These are phyloP conservation scores for Galerucella nymphaeae DNA, from an alignment of 2,888 invertebrate genomes.

Conservation along the genomic window DNA sequence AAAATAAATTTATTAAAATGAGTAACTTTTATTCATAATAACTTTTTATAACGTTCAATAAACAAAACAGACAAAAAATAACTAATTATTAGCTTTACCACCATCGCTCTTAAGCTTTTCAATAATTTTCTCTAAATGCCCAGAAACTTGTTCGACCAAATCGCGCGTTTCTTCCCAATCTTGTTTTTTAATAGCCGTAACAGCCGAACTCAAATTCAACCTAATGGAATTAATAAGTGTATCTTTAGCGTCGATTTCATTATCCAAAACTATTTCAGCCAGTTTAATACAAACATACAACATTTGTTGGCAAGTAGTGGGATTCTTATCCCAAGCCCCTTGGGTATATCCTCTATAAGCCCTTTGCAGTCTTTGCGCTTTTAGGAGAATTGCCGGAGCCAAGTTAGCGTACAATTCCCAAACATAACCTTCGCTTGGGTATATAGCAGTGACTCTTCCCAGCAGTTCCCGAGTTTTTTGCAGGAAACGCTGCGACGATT, in stretches of 20 bases:
- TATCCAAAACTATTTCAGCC: slow-evolving; percentile 70
- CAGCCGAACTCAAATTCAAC: slow-evolving; percentile 59
- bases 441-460: slow-evolving; percentile 73
- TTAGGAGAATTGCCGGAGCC: slow-evolving; percentile 70
- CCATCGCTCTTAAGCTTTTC: slow-evolving; percentile 48
- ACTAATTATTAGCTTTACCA: slow-evolving; percentile 19
- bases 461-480: slow-evolving; percentile 56
- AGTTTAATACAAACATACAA: slow-evolving; percentile 71
- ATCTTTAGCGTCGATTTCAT: slow-evolving; percentile 58
- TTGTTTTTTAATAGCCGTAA: slow-evolving; percentile 63
- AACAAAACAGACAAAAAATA: slow-evolving; percentile 18
- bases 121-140: slow-evolving; percentile 48
- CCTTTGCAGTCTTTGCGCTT: slow-evolving; percentile 79
- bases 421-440: slow-evolving; percentile 76
- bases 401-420: slow-evolving; percentile 87
- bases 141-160: slow-evolving; percentile 57
- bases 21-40: too few species aligned
- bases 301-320: slow-evolving; percentile 71
- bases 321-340: slow-evolving; percentile 74
- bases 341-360: slow-evolving; percentile 79
- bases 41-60: neutral
- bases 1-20: too few species aligned
- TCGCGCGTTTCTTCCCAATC: slow-evolving; percentile 59
- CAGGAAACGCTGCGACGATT: slow-evolving; percentile 62
- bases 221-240: slow-evolving; percentile 57